Evolutionary conservation across 1,140 invertebrate species (phyloP).

Genomic region (Diuraphis noxia): DNA sequence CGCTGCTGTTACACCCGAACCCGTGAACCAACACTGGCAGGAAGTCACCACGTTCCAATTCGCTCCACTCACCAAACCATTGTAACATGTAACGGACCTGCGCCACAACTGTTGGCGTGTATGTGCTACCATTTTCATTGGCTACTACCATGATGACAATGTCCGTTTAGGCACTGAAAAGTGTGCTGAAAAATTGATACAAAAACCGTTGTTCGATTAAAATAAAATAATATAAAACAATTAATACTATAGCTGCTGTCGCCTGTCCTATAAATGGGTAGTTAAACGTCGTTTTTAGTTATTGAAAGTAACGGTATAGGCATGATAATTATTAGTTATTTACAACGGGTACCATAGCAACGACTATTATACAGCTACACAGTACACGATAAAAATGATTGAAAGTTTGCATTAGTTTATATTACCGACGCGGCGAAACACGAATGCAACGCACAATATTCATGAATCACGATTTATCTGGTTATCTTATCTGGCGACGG

Average conservation of each 20-base stretch:
- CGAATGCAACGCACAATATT: no score
- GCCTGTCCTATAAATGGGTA: neutral
- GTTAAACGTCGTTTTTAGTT: neutral
- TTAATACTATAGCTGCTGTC: no score
- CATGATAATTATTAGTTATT: neutral
- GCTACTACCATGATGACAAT: constrained; percentile 1
- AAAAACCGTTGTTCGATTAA: neutral
- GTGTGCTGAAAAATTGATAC: neutral
- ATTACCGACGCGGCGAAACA: neutral
- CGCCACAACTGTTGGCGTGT: constrained; percentile 62
- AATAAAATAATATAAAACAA: neutral
- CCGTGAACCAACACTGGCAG: constrained; percentile 75
- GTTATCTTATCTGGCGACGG: neutral
- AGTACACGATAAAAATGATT: neutral
- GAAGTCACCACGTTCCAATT: constrained; percentile 83
- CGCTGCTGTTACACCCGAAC: constrained; percentile 61
- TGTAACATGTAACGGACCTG: constrained; percentile 78
- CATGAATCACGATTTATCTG: neutral
- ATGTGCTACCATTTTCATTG: neutral
- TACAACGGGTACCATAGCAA: neutral
- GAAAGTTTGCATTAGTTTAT: neutral
- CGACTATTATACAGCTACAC: neutral
- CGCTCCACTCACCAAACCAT: constrained; percentile 89
- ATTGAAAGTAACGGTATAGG: neutral
- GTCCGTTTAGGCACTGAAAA: neutral